Base-by-base conservation (phyloP, 2,797 vertebrate species). In the Tachyglossus aculeatus region DNA sequence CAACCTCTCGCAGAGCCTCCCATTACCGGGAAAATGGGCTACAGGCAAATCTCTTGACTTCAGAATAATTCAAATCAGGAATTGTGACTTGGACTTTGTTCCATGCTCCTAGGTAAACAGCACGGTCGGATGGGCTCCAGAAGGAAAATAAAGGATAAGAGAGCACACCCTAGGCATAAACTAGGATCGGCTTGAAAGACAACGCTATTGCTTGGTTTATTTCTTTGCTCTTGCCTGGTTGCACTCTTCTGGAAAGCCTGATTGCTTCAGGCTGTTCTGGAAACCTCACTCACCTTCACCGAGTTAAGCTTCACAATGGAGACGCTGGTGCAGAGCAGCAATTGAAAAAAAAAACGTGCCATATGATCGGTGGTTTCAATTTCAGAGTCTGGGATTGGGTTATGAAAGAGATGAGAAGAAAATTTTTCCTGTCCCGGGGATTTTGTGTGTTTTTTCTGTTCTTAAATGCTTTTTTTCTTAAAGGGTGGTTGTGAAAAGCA, bases 401-500 rank as follows among this genome's bases (percentile, higher is more conserved):
- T 83, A 39, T 38, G 64, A 7, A 18, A 21, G 50, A 67, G 71
- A 38, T 60, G 43, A 67, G 62, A 71, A 75, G 24, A 53, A 14
- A 5, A 11, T 3, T 43, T 72, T 81, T 74, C 55, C 19, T 51
- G 25, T 82, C 55, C 56, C 77, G 64, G 51, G 58, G 65, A 74
- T 63, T 65, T 41, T 71, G 19, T 51, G 43, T 48, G 39, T 41
- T 86, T 81, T 81, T 83, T 81, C 68, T 81, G 45, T 72, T 65
- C 53, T 67, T 50, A 66, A 69, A 51, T 78, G 71, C 84, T 71
- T 48, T 63, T 44, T 6, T 54, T 5, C 14, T 82, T 64, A 64
- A 67, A 60, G 65, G 75, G 47, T 58, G 54, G 38, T 65, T 86
- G 86, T 83, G 32, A 74, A 78, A 89, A 85, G 74, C 59, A 88